Conservation (phyloP, 2,113 vertebrate genomes). For the Pelodiscus sinensis region DNA sequence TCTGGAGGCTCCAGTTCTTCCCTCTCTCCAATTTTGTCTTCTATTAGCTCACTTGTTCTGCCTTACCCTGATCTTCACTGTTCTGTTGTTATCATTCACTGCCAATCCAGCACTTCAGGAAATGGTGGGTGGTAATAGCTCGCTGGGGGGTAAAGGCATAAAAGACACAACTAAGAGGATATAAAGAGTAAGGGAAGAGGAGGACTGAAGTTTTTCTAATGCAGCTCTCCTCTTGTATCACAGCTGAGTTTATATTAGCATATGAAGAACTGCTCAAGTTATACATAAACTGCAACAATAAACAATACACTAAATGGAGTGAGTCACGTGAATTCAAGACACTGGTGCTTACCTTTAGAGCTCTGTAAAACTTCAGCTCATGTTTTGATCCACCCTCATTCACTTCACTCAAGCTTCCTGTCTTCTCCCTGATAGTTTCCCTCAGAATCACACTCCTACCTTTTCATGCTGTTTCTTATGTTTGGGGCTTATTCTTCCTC, state of each 20-base stretch:
- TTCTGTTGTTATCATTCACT: not conserved
- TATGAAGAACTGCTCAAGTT: not conserved
- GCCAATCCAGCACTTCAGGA: not conserved
- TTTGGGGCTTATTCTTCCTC: not conserved
- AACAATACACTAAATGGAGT: not conserved
- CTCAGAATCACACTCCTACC: not conserved
- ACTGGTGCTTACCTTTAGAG: not conserved
- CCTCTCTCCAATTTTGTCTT: not conserved
- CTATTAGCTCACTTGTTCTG: rapidly evolving
- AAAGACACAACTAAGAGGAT: not conserved
- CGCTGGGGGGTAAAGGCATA: not conserved
- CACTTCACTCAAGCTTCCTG: not conserved
- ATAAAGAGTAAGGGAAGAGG: not conserved
- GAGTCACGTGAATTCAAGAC: not conserved
- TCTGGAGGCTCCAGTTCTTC: not conserved
- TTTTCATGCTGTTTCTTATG: not conserved
- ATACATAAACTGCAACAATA: not conserved
- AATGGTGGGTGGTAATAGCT: not conserved
- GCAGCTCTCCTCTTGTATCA: not conserved
- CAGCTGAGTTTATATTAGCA: constrained; percentile 5
- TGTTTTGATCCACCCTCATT: not conserved
- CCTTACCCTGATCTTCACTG: not conserved
- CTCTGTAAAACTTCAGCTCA: not conserved
- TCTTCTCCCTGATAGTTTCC: not conserved
- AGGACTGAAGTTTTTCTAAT: not conserved